Conservation (phyloP, 2,888 invertebrate species). For the Heliconius ismenius region DNA sequence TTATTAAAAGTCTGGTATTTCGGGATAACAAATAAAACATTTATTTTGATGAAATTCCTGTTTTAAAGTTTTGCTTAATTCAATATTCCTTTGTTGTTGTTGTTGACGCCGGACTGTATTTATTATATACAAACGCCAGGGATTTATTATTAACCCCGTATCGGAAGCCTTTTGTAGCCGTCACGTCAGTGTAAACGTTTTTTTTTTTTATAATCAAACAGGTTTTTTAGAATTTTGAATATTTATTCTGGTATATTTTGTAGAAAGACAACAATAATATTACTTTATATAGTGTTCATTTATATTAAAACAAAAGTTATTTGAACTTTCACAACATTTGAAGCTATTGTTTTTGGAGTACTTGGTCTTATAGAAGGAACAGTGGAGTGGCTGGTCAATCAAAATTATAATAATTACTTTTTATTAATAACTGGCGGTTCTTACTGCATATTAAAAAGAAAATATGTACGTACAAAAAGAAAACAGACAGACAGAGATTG, state of each 20-base stretch:
- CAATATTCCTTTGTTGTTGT: constrained; percentile 6
- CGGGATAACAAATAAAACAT: background rate
- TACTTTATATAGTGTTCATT: background rate
- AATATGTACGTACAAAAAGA: background rate
- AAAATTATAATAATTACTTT: background rate
- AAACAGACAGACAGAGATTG: too few relatives aligned
- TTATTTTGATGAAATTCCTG: background rate
- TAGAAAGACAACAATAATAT: background rate
- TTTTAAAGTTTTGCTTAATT: background rate
- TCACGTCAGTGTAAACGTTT: background rate
- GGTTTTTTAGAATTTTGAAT: background rate
- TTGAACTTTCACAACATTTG: background rate
- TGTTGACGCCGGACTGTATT: background rate
- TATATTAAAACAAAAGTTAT: background rate
- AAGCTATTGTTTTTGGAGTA: background rate
- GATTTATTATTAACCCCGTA: constrained; percentile 9
- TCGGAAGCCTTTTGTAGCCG: background rate
- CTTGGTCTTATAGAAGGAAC: too few relatives aligned
- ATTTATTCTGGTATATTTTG: background rate
- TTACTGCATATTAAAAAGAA: background rate
- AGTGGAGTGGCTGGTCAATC: too few relatives aligned
- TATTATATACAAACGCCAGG: constrained; percentile 8
- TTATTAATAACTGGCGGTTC: background rate
- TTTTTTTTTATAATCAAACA: background rate
- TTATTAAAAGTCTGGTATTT: constrained; percentile 2